Conservation (phyloP, 2,888 invertebrate species). For the Dermolepida albohirtum region DNA sequence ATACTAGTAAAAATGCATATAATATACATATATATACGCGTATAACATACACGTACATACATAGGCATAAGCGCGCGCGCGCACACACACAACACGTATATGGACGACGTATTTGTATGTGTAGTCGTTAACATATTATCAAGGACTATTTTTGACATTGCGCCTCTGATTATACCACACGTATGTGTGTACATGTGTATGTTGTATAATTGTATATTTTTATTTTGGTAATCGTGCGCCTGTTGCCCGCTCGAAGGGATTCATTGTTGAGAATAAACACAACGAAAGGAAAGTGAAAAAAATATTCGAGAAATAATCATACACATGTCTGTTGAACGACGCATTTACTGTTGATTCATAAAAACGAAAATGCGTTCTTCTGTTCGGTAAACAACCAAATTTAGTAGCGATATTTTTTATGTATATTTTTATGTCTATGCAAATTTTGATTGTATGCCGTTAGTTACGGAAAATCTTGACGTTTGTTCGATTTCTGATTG, state of each 20-base stretch:
- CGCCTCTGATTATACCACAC: conserved; percentile 5
- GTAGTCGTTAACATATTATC: conserved; percentile 37
- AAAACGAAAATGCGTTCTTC: conserved; percentile 19
- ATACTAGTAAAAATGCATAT: neutral
- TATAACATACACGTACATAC: conserved; percentile 16
- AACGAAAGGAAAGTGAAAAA: conserved; percentile 14
- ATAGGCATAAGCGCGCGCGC: conserved; percentile 4
- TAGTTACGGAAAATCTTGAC: neutral
- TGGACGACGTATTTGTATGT: conserved; percentile 24
- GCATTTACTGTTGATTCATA: conserved; percentile 28
- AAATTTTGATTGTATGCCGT: neutral
- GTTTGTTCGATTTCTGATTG: neutral
- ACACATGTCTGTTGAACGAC: conserved; percentile 6
- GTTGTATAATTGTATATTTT: neutral
- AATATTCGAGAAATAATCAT: conserved; percentile 16
- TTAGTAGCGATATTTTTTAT: conserved; percentile 29
- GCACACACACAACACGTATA: neutral
- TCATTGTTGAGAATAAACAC: conserved; percentile 18
- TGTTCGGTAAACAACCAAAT: conserved; percentile 35
- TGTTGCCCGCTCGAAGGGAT: conserved; percentile 9
- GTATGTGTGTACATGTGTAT: too few relatives aligned
- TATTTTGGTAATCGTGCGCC: conserved; percentile 13
- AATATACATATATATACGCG: conserved; percentile 10
- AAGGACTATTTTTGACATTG: conserved; percentile 30
- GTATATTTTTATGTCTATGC: neutral